Conservation (phyloP, 2,113 vertebrate species). For the Pandion haliaetus region DNA sequence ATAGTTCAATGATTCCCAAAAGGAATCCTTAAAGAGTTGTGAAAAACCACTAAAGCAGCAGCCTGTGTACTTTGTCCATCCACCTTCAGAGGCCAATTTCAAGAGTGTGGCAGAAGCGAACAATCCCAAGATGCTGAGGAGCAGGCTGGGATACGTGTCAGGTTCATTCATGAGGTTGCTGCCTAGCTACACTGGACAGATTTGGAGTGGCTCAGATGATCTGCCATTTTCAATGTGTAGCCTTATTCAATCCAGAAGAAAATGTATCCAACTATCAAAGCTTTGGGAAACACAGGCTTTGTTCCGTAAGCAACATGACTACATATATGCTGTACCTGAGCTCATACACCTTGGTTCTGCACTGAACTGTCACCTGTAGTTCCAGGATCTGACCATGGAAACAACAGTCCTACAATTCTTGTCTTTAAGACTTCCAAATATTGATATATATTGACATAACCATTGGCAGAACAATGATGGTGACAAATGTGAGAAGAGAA, state of each 20-base stretch:
- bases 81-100: background rate
- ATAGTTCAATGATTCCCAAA: background rate
- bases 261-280: background rate
- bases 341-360: background rate
- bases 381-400: background rate
- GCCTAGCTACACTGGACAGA: background rate
- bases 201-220: background rate
- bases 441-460: background rate
- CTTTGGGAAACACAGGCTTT: background rate
- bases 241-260: background rate
- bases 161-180: background rate
- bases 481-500: background rate
- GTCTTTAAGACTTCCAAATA: background rate
- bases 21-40: background rate
- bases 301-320: background rate
- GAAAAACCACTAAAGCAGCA: background rate
- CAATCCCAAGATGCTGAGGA: background rate
- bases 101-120: background rate
- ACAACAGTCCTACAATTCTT: background rate
- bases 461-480: background rate
- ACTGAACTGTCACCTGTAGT: background rate
- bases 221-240: background rate
- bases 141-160: background rate
- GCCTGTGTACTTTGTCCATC: background rate
- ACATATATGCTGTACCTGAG: background rate